Conservation (phyloP, 2,113 vertebrate genomes). For the Microtus richardsoni region DNA sequence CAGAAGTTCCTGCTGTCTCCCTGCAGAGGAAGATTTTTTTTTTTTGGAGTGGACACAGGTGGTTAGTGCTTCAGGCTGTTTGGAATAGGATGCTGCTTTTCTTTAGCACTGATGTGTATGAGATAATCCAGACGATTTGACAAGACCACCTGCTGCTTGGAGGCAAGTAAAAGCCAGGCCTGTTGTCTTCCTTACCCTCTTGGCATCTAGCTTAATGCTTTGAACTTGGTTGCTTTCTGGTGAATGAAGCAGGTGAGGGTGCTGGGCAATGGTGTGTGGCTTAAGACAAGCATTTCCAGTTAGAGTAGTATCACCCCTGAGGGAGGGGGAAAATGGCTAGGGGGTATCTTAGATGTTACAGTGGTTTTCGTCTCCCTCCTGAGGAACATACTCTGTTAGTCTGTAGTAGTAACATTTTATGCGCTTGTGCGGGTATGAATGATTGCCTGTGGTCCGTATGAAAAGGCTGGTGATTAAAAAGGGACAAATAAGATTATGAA, state of each 20-base stretch:
- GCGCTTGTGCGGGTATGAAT: not conserved
- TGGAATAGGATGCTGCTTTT: not conserved
- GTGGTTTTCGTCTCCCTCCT: not conserved
- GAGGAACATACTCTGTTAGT: not conserved
- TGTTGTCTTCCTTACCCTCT: not conserved
- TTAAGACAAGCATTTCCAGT: not conserved
- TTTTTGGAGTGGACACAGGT: not conserved
- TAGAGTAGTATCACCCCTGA: not conserved
- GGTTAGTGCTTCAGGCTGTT: not conserved
- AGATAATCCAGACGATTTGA: not conserved
- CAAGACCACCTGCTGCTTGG: not conserved
- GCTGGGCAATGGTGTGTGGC: not conserved
- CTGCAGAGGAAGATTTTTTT: not conserved
- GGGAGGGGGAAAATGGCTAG: not conserved
- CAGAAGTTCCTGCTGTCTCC: not conserved
- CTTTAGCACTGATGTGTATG: not conserved
- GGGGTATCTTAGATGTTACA: not conserved
- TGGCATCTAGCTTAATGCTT: not conserved
- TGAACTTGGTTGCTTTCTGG: not conserved
- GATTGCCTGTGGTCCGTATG: not conserved
- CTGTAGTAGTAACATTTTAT: not conserved
- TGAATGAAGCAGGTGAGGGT: not conserved
- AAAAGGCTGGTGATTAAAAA: not conserved
- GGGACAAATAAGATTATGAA: not conserved
- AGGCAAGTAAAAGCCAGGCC: not conserved